Evolutionary conservation across 2,888 invertebrate species (phyloP).

Genomic region (Gari tellinella): DNA sequence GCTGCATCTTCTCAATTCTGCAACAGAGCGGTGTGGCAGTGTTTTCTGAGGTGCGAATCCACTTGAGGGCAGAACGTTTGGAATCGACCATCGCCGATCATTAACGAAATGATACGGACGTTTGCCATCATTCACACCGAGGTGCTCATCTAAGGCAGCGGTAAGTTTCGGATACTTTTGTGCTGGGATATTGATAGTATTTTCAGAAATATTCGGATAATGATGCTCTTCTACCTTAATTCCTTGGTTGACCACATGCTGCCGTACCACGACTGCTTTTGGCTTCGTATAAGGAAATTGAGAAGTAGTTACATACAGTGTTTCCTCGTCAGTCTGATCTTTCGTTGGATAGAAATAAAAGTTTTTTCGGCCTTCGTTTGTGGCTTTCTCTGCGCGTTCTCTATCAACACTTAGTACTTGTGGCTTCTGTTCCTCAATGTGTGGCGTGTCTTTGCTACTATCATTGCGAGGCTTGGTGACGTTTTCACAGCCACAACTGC

Average conservation of each 20-base stretch:
- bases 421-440: neutral
- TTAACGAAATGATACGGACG: slow-evolving; percentile 8
- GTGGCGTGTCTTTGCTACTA: neutral
- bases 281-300: slow-evolving; percentile 50
- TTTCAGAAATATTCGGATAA: too few species aligned
- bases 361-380: slow-evolving; percentile 4
- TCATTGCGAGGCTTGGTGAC: neutral
- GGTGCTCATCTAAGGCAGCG: too few species aligned
- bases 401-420: neutral
- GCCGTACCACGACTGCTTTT: slow-evolving; percentile 44
- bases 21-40: slow-evolving; percentile 37
- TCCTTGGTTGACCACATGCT: neutral
- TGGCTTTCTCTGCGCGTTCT: neutral
- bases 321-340: slow-evolving; percentile 10
- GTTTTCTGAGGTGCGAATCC: slow-evolving; percentile 12
- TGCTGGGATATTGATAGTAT: too few species aligned
- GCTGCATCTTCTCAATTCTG: slow-evolving; percentile 26
- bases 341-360: slow-evolving; percentile 39
- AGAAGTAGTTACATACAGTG: slow-evolving; percentile 29
- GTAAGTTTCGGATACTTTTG: too few species aligned
- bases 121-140: too few species aligned
- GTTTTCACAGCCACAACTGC: neutral
- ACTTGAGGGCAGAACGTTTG: neutral
- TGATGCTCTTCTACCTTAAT: too few species aligned
- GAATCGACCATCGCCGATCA: slow-evolving; percentile 33